Conservation (phyloP, 2,797 vertebrate species). For the Eurystomus glaucurus region DNA sequence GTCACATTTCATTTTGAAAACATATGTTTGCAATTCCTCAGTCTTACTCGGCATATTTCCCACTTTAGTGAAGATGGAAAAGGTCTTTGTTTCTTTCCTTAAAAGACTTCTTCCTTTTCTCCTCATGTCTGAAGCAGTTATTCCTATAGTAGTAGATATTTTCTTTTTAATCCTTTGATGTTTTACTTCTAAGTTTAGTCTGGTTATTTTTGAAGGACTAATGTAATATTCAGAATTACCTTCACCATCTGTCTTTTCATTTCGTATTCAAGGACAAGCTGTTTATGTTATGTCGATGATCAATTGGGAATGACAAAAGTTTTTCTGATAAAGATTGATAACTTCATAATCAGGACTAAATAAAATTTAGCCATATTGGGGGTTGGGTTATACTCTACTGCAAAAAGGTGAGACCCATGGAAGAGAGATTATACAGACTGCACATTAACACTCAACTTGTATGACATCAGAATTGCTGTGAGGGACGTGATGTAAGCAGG, state of each 20-base stretch:
- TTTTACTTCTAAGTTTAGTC: slow-evolving; percentile 44
- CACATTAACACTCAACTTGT: not conserved
- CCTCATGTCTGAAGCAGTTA: slow-evolving; percentile 45
- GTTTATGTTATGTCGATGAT: not conserved
- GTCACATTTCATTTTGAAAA: slow-evolving; percentile 76
- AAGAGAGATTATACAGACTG: not conserved
- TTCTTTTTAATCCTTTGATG: slow-evolving; percentile 37
- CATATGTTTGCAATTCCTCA: slow-evolving; percentile 77
- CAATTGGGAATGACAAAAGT: not conserved
- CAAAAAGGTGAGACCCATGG: not conserved
- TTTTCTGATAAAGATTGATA: slow-evolving; percentile 15
- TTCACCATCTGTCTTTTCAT: slow-evolving; percentile 54
- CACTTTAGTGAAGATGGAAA: slow-evolving; percentile 37
- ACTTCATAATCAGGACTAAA: not conserved
- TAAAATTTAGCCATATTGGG: not conserved
- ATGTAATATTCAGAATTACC: slow-evolving; percentile 43
- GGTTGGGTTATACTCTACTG: not conserved
- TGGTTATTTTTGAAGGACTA: slow-evolving; percentile 22
- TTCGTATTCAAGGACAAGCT: not conserved
- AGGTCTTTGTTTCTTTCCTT: slow-evolving; percentile 61
- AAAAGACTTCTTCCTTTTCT: slow-evolving; percentile 18
- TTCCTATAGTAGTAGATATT: not conserved
- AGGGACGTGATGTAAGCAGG: not conserved
- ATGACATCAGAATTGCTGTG: not conserved
- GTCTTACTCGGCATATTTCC: slow-evolving; percentile 62